Evolutionary conservation across 1,140 invertebrate genomes (phyloP).

Genomic region (Bombus waltoni): DNA sequence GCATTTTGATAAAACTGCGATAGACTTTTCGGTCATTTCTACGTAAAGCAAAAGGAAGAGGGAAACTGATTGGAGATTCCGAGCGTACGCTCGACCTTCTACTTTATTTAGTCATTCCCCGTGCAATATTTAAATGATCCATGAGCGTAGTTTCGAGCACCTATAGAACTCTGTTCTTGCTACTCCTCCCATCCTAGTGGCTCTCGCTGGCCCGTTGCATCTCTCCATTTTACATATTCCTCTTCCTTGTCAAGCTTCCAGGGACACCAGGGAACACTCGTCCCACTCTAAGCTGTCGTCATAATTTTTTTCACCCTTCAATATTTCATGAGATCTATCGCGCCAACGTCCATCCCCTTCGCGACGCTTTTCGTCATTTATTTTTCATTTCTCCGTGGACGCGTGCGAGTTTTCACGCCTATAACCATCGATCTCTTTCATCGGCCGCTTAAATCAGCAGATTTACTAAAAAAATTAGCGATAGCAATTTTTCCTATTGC

Average conservation of each 20-base stretch:
- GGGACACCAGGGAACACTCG: background rate
- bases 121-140: constrained; percentile 59
- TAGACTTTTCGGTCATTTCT: constrained; percentile 26
- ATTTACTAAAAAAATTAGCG: no score
- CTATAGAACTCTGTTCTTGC: constrained; percentile 20
- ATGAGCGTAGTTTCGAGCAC: constrained; percentile 12
- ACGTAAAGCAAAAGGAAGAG: background rate
- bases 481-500: no score
- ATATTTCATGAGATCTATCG: constrained; percentile 12
- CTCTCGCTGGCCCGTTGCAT: background rate
- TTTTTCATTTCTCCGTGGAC: background rate
- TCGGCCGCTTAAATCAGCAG: no score
- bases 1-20: constrained; percentile 30
- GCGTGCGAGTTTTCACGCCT: background rate
- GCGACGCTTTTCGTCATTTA: background rate
- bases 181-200: background rate
- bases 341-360: background rate
- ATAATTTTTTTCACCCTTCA: constrained; percentile 6
- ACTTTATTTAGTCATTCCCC: constrained; percentile 51
- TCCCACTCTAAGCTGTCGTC: background rate
- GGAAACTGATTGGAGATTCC: constrained; percentile 42
- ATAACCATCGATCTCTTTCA: no score
- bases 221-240: constrained; percentile 28
- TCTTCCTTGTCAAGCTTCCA: background rate
- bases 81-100: constrained; percentile 26